Evolutionary conservation across 2,888 invertebrate species (phyloP).

Genomic region (Margaritifera margaritifera): DNA sequence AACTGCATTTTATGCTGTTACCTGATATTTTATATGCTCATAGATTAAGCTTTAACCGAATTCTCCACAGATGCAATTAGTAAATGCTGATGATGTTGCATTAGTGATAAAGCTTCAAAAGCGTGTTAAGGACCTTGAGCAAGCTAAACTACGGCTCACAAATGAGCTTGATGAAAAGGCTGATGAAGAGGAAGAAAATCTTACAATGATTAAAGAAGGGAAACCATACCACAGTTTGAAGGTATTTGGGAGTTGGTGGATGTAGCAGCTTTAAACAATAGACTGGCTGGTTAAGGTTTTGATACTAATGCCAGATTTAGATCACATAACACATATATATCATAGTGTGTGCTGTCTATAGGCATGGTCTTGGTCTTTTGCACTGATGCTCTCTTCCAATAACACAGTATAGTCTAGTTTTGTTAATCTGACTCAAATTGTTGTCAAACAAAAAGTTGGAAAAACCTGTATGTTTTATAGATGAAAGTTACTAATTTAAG

Average conservation of each 20-base stretch:
- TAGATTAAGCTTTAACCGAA: slow-evolving; percentile 1
- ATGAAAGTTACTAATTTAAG: too few species aligned
- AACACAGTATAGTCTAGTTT: too few species aligned
- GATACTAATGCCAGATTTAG: neutral
- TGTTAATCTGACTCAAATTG: too few species aligned
- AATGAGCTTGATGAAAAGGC: slow-evolving; percentile 84
- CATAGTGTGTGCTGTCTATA: neutral
- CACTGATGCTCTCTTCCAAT: too few species aligned
- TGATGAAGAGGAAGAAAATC: slow-evolving; percentile 63
- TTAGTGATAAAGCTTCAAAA: slow-evolving; percentile 85
- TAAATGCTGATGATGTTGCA: slow-evolving; percentile 74
- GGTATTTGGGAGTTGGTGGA: slow-evolving; percentile 24
- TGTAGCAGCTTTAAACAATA: neutral
- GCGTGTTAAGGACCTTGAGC: slow-evolving; percentile 62
- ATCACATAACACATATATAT: neutral
- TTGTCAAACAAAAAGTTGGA: too few species aligned
- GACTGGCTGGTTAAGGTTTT: neutral
- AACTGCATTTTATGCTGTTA: neutral
- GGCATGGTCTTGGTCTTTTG: neutral
- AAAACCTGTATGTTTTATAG: too few species aligned
- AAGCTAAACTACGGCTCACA: slow-evolving; percentile 82
- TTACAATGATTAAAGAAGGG: slow-evolving; percentile 17
- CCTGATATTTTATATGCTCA: neutral
- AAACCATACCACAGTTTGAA: slow-evolving; percentile 42
- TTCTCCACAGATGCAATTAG: slow-evolving; percentile 41